Percentiles rank a stretch among this genome's conserved stretches.
Evolutionary conservation across 2,113 vertebrate genomes (phyloP).

Genomic region (Panurus biarmicus): DNA sequence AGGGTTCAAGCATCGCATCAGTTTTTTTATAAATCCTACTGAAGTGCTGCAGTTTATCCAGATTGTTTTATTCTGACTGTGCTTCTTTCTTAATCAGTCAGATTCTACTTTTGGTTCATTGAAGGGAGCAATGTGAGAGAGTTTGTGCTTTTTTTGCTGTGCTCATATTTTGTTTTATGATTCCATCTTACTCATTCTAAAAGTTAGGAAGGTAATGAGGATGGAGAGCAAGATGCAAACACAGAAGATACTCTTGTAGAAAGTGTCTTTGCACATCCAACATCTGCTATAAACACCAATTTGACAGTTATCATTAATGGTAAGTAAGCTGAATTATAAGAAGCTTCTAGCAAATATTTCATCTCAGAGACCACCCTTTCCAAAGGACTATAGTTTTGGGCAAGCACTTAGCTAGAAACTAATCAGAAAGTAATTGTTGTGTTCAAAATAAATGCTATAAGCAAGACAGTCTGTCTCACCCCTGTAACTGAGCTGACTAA

Average conservation of each 20-base stretch:
- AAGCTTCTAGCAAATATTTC: background rate
- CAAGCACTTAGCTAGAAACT: background rate
- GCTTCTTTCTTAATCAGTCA: background rate
- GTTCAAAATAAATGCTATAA: background rate
- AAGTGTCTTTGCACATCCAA: background rate
- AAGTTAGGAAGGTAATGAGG: background rate
- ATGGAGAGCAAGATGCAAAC: background rate
- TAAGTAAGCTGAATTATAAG: background rate
- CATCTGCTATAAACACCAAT: background rate
- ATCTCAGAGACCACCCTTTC: background rate
- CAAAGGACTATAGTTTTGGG: background rate
- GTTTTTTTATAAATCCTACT: background rate
- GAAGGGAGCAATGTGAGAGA: background rate
- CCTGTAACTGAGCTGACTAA: background rate
- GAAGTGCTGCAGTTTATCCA: background rate
- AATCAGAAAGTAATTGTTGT: background rate
- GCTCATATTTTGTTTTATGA: background rate
- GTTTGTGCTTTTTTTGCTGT: background rate
- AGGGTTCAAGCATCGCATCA: background rate
- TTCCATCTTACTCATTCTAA: background rate
- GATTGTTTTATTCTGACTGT: background rate
- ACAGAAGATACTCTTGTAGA: background rate
- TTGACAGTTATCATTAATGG: background rate
- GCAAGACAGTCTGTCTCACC: background rate
- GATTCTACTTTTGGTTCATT: background rate